These are phyloP conservation scores for Zaprionus gabonicus DNA, from an alignment of 1,140 invertebrate species.

Conservation along the genomic window DNA sequence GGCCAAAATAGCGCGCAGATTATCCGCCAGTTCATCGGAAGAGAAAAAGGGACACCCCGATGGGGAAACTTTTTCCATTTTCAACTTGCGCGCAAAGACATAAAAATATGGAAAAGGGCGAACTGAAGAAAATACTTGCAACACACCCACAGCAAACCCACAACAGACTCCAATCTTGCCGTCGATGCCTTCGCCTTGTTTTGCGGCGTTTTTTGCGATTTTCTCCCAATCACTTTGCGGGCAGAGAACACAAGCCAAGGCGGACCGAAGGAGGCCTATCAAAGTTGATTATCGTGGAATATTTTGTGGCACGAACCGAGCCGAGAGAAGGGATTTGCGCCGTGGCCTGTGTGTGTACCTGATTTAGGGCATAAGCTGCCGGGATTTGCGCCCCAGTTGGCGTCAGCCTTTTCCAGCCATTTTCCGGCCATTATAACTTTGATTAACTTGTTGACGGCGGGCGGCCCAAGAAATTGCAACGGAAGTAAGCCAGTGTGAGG, in stretches of 20 bases:
- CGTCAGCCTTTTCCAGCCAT: slow-evolving; percentile 13
- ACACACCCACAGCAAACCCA: slow-evolving; percentile 6
- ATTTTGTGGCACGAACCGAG: slow-evolving; percentile 71
- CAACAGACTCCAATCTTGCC: background rate
- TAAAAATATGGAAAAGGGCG: slow-evolving; percentile 61
- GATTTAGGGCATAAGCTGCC: slow-evolving; percentile 68
- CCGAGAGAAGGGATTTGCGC: slow-evolving; percentile 63
- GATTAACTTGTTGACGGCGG: slow-evolving; percentile 69
- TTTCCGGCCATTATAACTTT: slow-evolving; percentile 47
- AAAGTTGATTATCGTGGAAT: slow-evolving; percentile 80
- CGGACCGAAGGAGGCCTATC: slow-evolving; percentile 56
- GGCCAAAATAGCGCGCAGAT: slow-evolving; percentile 39
- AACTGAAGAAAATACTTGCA: slow-evolving; percentile 16
- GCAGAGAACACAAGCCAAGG: slow-evolving; percentile 8
- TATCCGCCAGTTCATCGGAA: slow-evolving; percentile 71
- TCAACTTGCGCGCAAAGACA: slow-evolving; percentile 57
- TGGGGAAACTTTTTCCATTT: slow-evolving; percentile 77
- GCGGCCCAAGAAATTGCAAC: slow-evolving; percentile 34
- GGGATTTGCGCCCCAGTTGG: slow-evolving; percentile 71
- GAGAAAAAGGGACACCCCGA: slow-evolving; percentile 30
- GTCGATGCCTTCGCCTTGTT: slow-evolving; percentile 25
- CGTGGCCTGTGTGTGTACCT: slow-evolving; percentile 64
- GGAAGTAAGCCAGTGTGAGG: slow-evolving; percentile 24
- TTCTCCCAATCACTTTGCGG: slow-evolving; percentile 67
- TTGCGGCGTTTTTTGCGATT: slow-evolving; percentile 61